These are phyloP conservation scores for Aphrophora alni DNA, from an alignment of 2,888 invertebrate genomes.

Conservation along the genomic window DNA sequence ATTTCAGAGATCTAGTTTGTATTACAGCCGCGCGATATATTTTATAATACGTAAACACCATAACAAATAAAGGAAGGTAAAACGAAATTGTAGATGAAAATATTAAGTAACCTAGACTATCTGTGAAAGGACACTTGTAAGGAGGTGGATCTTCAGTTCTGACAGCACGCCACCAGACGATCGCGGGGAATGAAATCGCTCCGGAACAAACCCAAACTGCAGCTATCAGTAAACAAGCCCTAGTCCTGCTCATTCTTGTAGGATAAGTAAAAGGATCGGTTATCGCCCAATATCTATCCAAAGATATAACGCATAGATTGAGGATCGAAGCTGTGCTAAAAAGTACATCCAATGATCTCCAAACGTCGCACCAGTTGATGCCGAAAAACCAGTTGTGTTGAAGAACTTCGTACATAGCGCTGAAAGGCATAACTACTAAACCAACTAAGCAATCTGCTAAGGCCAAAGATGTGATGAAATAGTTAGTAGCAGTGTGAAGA, in stretches of 20 bases:
- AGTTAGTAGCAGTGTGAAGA: constrained; percentile 96
- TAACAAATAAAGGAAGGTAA: constrained; percentile 94
- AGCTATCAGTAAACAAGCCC: constrained; percentile 87
- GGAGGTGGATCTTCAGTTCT: constrained; percentile 79
- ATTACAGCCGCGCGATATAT: constrained; percentile 94
- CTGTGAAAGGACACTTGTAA: constrained; percentile 94
- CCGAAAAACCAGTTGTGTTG: constrained; percentile 96
- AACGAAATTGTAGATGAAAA: constrained; percentile 98
- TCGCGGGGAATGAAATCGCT: constrained; percentile 97
- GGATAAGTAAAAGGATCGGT: constrained; percentile 98
- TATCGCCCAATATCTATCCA: constrained; percentile 98
- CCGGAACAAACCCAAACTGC: constrained; percentile 97
- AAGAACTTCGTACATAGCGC: constrained; percentile 86
- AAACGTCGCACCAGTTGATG: constrained; percentile 95
- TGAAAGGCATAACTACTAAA: constrained; percentile 97
- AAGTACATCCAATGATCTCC: constrained; percentile 95
- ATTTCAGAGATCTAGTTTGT: constrained; percentile 87
- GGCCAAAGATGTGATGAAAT: constrained; percentile 95
- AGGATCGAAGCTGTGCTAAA: constrained; percentile 98
- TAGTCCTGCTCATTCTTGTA: constrained; percentile 87
- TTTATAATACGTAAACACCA: constrained; percentile 97
- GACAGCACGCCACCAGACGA: constrained; percentile 94
- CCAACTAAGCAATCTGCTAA: constrained; percentile 97
- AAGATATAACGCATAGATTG: constrained; percentile 94
- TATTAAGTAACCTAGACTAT: constrained; percentile 93